Evolutionary conservation across 2,888 invertebrate genomes (phyloP).

Genomic region (Campopleginae sp.): DNA sequence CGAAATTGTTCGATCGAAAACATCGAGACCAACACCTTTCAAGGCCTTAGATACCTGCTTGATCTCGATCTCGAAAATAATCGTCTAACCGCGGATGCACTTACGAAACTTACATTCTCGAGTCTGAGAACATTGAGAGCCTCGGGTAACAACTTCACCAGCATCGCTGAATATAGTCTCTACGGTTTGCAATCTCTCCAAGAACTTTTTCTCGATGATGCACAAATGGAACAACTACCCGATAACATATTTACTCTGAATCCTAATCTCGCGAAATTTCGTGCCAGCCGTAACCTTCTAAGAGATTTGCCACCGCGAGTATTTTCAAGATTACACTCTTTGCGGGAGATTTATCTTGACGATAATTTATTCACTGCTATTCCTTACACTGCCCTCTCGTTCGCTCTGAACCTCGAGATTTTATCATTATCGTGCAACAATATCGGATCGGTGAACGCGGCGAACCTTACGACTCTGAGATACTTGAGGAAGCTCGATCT

Average conservation of each 20-base stretch:
- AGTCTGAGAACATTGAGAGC: conserved; percentile 90
- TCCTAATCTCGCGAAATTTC: conserved; percentile 90
- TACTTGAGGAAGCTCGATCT: conserved; percentile 91
- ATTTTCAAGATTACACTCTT: conserved; percentile 90
- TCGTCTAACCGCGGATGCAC: conserved; percentile 88
- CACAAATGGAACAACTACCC: conserved; percentile 89
- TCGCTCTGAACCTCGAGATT: conserved; percentile 90
- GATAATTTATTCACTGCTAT: conserved; percentile 90
- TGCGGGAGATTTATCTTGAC: conserved; percentile 91
- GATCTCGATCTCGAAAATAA: conserved; percentile 92
- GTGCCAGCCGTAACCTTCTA: conserved; percentile 90
- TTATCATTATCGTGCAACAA: conserved; percentile 89
- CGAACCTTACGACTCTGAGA: conserved; percentile 90
- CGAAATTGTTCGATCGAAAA: conserved; percentile 91
- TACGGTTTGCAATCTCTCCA: conserved; percentile 92
- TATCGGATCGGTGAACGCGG: conserved; percentile 90
- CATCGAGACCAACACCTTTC: conserved; percentile 90
- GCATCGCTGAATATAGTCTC: conserved; percentile 89
- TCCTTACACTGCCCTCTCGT: conserved; percentile 91
- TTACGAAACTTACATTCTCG: conserved; percentile 90
- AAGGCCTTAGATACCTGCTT: conserved; percentile 90
- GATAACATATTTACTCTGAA: conserved; percentile 90
- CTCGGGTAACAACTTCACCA: conserved; percentile 92
- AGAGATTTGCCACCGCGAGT: conserved; percentile 89
- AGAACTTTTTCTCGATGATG: conserved; percentile 89